Evolutionary conservation across 1,140 invertebrate species (phyloP), one percentile per base, ranked within the genome.

Genomic region (Bombus cullumanus): DNA sequence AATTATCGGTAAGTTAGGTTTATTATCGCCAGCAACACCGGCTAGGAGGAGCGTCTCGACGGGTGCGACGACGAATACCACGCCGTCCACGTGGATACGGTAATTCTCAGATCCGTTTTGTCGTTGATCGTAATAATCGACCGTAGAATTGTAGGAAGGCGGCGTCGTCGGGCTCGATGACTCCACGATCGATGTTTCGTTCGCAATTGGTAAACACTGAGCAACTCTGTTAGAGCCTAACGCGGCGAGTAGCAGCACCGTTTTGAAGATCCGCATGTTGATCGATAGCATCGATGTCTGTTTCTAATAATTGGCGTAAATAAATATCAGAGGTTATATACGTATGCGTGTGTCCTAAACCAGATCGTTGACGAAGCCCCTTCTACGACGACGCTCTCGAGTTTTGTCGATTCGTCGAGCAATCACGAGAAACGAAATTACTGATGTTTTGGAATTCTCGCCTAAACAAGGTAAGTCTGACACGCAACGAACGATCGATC

Each of bases 101-200:
- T 96, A 96, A 93, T 97, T 97, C 86, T 97, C 97, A 0, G 96
- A 96, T 2, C 97, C 97, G 86, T 97, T 97, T 92, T 97, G 97
- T 43, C 97, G 92, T 90, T 97, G 97, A 93, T 97, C 97, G 92
- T 96, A 97, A 81, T 95, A 94, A 76, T 93, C 91, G 85, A 71
- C 41, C 9, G 72, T 12, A 57, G 86, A 25, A 47, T 37, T n/a
- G 22, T 41, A 57, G 47, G 43, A 64, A 37, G 47, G 22, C 37
- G 22, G 31, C n/a, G 66, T 43, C 9, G 64, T 62, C 57, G 18
- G 47, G 3, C 37, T 77, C 12, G 84, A n/a, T 12, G 75, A 39
- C 53, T 88, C 77, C 39, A 39, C 41, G n/a, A 76, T 53, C 41
- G 77, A 72, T 3, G 71, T 37, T 28, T 85, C 71, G 31, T 66